Percentiles rank a stretch among this genome's conserved stretches.
These are phyloP conservation scores for Orchestes rusci DNA, from an alignment of 2,888 invertebrate genomes.

Conservation along the genomic window DNA sequence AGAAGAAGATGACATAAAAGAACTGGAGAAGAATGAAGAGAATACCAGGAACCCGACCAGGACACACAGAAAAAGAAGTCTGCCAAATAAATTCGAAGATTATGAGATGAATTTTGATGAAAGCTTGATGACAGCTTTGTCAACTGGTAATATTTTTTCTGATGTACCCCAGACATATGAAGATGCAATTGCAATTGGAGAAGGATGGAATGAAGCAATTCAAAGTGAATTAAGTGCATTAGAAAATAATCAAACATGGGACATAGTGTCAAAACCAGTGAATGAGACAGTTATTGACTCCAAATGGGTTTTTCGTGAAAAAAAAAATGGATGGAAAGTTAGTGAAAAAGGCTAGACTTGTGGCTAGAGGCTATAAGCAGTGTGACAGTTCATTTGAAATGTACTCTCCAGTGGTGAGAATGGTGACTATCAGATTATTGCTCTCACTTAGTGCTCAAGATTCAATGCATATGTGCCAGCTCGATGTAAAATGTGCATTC, in stretches of 20 bases:
- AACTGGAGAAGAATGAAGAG: not conserved
- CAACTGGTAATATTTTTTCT: not conserved
- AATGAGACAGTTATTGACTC: slow-evolving; percentile 10
- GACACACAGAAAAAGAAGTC: slow-evolving; percentile 4
- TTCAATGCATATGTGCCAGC: slow-evolving; percentile 22
- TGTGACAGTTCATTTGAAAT: slow-evolving; percentile 21
- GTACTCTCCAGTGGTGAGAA: slow-evolving; percentile 31
- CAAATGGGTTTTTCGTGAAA: slow-evolving; percentile 14
- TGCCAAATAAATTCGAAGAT: slow-evolving; percentile 14
- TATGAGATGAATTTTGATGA: slow-evolving; percentile 16
- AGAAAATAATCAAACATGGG: slow-evolving; percentile 1
- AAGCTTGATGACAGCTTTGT: slow-evolving; percentile 15
- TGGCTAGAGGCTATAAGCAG: slow-evolving; percentile 13
- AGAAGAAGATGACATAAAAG: not conserved
- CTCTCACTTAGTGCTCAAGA: slow-evolving; percentile 21
- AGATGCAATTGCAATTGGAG: slow-evolving; percentile 15
- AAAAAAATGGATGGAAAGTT: slow-evolving; percentile 4
- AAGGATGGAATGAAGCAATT: slow-evolving; percentile 7
- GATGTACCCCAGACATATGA: slow-evolving; percentile 10
- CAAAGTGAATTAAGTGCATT: slow-evolving; percentile 6
- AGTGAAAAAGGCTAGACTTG: slow-evolving; percentile 13
- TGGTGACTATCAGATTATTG: slow-evolving; percentile 27
- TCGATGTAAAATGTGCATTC: slow-evolving; percentile 33
- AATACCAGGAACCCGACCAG: no score
- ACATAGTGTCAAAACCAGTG: slow-evolving; percentile 7